Evolutionary conservation across 53 echinoderm and acorn worm genomes (phyloP).

Genomic region (Hippasteria phrygiana): DNA sequence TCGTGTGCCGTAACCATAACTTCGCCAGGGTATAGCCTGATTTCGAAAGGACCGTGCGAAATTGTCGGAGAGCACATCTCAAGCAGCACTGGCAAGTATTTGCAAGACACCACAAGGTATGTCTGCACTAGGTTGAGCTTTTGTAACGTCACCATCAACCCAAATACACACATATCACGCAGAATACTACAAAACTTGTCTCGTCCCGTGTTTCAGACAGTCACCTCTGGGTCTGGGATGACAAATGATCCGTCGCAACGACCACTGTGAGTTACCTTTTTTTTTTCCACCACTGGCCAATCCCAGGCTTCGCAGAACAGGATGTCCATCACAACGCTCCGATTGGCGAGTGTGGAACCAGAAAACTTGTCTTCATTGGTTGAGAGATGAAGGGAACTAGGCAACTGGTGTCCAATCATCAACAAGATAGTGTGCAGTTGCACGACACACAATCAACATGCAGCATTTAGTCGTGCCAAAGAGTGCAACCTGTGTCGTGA

Average conservation of each 20-base stretch:
- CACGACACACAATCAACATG: too few relatives aligned
- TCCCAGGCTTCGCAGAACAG: not conserved
- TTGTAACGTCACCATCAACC: slow-evolving; percentile 56
- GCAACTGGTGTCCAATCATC: not conserved
- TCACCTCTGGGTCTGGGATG: not conserved
- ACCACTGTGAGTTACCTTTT: not conserved
- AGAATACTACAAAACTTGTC: slow-evolving; percentile 16
- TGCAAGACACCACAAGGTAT: slow-evolving; percentile 54
- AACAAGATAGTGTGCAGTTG: not conserved
- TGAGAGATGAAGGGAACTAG: not conserved
- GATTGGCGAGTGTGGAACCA: too few relatives aligned
- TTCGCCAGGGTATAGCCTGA: too few relatives aligned
- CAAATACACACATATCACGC: slow-evolving; percentile 80
- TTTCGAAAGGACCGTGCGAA: too few relatives aligned
- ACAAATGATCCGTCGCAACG: not conserved
- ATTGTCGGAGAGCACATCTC: not conserved
- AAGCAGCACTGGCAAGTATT: not conserved
- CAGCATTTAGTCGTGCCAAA: too few relatives aligned
- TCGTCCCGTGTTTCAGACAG: not conserved
- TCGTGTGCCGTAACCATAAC: too few relatives aligned
- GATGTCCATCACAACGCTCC: too few relatives aligned
- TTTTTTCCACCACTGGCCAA: not conserved
- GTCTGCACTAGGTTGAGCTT: slow-evolving; percentile 67
- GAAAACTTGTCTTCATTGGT: not conserved
- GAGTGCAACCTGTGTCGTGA: too few relatives aligned